phyloP scores from a whole-genome alignment of 1,140 invertebrate genomes.

The Magallana ariakensis region DNA sequence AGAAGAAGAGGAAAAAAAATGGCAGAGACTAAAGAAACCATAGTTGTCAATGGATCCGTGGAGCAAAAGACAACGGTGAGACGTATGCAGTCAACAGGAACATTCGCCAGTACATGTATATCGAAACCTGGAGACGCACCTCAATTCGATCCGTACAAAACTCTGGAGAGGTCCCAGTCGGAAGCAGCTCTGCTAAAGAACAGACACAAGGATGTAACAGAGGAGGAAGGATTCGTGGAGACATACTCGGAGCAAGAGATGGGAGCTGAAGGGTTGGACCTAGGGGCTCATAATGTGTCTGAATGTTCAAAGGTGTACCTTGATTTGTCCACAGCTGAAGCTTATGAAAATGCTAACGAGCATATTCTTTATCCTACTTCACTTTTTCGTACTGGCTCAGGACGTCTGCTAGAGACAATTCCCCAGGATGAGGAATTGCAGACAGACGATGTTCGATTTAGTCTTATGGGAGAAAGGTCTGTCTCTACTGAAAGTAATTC shows the following conservation, averaged over 20 bases:
- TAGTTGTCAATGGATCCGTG: background rate
- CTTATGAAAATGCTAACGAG: slow-evolving; percentile 61
- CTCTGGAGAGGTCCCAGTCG: slow-evolving; percentile 71
- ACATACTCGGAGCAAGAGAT: slow-evolving; percentile 33
- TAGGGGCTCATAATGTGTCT: slow-evolving; percentile 65
- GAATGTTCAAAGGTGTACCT: slow-evolving; percentile 72
- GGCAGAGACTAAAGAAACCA: slow-evolving; percentile 24
- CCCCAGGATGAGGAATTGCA: slow-evolving; percentile 67
- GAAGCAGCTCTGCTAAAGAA: slow-evolving; percentile 65
- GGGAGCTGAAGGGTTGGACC: slow-evolving; percentile 10
- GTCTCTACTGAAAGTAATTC: slow-evolving; percentile 47
- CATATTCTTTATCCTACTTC: slow-evolving; percentile 21
- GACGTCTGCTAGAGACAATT: slow-evolving; percentile 64
- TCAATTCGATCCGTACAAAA: slow-evolving; percentile 64
- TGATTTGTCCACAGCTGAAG: slow-evolving; percentile 68
- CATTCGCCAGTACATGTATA: background rate
- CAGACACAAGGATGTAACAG: slow-evolving; percentile 14
- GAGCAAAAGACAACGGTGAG: slow-evolving; percentile 40
- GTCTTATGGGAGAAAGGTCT: slow-evolving; percentile 35
- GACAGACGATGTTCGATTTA: slow-evolving; percentile 21
- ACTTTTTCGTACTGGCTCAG: slow-evolving; percentile 41
- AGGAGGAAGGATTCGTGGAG: slow-evolving; percentile 14
- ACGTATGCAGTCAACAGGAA: slow-evolving; percentile 46
- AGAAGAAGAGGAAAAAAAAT: background rate
- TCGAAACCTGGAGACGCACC: background rate